Conservation (phyloP, 1,140 invertebrate genomes). For the Hypothenemus hampei region DNA sequence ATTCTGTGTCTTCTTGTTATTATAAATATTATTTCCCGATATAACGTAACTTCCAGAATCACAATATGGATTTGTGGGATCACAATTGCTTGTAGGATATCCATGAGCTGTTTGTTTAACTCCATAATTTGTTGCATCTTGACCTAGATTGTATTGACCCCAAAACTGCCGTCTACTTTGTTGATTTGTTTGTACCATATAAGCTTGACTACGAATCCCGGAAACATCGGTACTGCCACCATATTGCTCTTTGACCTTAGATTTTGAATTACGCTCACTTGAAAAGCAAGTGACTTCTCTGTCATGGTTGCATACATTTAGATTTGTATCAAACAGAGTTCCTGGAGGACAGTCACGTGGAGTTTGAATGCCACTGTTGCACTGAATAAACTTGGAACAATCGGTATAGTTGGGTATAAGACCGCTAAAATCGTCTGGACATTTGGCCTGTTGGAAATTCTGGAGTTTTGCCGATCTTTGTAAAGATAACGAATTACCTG, state of each 20-base stretch:
- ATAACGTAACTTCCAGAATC: not conserved
- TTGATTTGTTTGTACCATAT: not conserved
- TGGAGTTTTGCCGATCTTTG: constrained; percentile 16
- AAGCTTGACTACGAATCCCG: not conserved
- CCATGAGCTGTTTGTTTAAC: too few species aligned
- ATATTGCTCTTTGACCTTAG: constrained; percentile 8
- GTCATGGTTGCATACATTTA: constrained; percentile 58
- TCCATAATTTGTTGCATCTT: not conserved
- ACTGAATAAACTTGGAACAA: constrained; percentile 63
- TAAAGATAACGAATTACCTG: constrained; percentile 2
- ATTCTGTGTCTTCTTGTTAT: constrained; percentile 3
- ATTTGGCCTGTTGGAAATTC: constrained; percentile 34
- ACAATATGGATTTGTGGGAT: constrained; percentile 7
- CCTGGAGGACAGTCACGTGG: constrained; percentile 60
- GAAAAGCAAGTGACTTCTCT: constrained; percentile 49
- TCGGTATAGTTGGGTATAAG: constrained; percentile 57
- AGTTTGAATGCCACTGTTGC: constrained; percentile 52
- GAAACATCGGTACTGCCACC: constrained; percentile 6
- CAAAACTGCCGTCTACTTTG: not conserved
- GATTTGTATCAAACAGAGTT: constrained; percentile 57
- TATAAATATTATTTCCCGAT: constrained; percentile 9
- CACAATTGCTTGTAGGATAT: constrained; percentile 1
- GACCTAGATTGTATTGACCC: not conserved
- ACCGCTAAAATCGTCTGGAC: constrained; percentile 50
- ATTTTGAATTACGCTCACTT: constrained; percentile 8